These are phyloP conservation scores for Tauraco erythrolophus DNA, from an alignment of 2,113 vertebrate species.

Conservation along the genomic window DNA sequence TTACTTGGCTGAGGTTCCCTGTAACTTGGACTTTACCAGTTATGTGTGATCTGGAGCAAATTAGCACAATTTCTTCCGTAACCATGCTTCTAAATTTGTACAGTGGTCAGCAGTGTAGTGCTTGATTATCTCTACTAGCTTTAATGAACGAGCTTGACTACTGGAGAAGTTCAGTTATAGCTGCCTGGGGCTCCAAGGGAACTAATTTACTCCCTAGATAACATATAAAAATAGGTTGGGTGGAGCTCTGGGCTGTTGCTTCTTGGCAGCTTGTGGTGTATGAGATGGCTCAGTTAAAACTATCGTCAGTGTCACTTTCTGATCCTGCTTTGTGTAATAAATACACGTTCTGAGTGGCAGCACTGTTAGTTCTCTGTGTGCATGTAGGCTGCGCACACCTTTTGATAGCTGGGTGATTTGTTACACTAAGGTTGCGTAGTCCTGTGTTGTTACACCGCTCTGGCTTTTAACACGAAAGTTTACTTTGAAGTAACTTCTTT, in stretches of 20 bases:
- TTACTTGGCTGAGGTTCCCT: background rate
- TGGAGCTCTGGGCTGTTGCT: background rate
- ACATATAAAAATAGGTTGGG: background rate
- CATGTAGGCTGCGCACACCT: background rate
- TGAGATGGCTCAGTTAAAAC: background rate
- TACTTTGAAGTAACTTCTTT: background rate
- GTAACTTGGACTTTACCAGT: background rate
- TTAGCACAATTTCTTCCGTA: background rate
- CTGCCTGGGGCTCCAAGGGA: background rate
- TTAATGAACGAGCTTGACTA: background rate
- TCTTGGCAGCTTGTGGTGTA: background rate
- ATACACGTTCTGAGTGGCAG: rapidly evolving
- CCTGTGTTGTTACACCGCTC: background rate
- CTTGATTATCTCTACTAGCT: background rate
- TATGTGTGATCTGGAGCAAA: background rate
- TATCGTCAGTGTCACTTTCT: background rate
- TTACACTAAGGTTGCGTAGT: background rate
- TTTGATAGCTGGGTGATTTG: background rate
- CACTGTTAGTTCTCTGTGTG: background rate
- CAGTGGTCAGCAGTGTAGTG: background rate
- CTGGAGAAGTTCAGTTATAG: background rate
- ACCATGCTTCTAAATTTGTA: background rate
- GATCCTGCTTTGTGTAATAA: background rate
- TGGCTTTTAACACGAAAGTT: background rate
- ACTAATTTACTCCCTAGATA: background rate